Percentiles rank a stretch among this genome's conserved stretches.
These are phyloP conservation scores for Steinernema hermaphroditum DNA, from an alignment of 2,888 invertebrate species.

Conservation along the genomic window DNA sequence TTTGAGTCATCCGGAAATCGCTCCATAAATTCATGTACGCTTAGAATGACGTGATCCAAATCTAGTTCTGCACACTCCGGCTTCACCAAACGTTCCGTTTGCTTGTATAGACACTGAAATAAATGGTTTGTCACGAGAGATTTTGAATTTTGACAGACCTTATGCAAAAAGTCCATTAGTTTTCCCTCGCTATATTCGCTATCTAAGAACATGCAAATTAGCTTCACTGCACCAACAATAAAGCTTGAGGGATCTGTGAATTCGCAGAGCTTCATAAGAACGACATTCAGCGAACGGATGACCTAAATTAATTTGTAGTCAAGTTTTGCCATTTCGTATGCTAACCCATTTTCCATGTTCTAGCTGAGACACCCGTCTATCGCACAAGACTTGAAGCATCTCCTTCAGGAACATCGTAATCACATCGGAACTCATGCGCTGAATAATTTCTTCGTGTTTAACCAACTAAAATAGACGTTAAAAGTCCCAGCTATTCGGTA, in stretches of 20 bases:
- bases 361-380: neutral
- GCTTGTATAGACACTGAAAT: slow-evolving; percentile 1
- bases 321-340: neutral
- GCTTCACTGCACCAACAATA: neutral
- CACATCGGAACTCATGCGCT: neutral
- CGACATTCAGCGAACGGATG: slow-evolving; percentile 42
- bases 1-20: neutral
- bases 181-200: neutral
- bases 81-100: slow-evolving; percentile 1
- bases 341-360: slow-evolving; percentile 12
- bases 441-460: neutral
- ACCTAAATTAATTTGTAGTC: slow-evolving; percentile 32
- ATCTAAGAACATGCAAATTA: neutral
- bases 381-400: neutral
- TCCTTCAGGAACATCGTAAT: neutral
- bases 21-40: slow-evolving; percentile 4
- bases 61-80: neutral
- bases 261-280: slow-evolving; percentile 44
- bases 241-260: slow-evolving; percentile 31
- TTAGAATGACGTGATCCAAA: neutral
- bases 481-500: neutral
- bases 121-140: no score
- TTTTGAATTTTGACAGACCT: neutral
- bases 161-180: slow-evolving; percentile 1
- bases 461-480: neutral